A percentile compares a stretch with the other conserved stretches of the same genome.
These are phyloP conservation scores for Proisotoma minuta DNA, from an alignment of 2,888 invertebrate genomes.

Conservation along the genomic window DNA sequence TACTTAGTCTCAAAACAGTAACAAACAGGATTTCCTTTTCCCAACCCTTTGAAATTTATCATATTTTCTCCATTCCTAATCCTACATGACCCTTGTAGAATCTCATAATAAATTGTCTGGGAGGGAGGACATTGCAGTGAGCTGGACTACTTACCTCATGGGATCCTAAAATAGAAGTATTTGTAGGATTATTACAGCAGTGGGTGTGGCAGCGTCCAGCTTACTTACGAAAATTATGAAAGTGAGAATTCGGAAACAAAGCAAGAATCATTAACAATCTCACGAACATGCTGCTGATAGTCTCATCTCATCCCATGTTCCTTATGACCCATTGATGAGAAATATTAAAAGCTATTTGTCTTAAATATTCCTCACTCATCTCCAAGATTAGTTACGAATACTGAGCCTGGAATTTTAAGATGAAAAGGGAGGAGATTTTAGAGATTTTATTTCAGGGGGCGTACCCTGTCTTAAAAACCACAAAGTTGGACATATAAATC, in stretches of 20 bases:
- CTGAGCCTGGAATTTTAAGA: slow-evolving; percentile 24
- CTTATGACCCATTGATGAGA: neutral
- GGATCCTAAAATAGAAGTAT: neutral
- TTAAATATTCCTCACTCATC: neutral
- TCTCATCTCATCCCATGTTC: neutral
- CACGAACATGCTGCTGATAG: neutral
- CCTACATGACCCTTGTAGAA: neutral
- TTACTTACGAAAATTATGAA: slow-evolving; percentile 12
- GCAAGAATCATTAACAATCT: too few relatives aligned
- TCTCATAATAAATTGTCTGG: neutral
- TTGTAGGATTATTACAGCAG: neutral
- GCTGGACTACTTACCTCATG: neutral
- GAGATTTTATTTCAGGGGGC: slow-evolving; percentile 18
- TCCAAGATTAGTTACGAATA: neutral
- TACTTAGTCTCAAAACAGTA: neutral
- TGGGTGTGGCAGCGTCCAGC: neutral
- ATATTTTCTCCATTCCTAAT: too few relatives aligned
- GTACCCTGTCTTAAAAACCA: slow-evolving; percentile 7
- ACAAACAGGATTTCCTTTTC: neutral
- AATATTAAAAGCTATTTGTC: slow-evolving; percentile 9
- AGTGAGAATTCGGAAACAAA: slow-evolving; percentile 8
- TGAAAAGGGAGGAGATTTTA: slow-evolving; percentile 34
- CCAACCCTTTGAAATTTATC: neutral
- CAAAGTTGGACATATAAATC: neutral
- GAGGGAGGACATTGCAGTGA: neutral